A percentile compares a stretch with the other conserved stretches of the same genome.
Conservation (phyloP, 2,797 vertebrate species). For the Cottoperca gobio region DNA sequence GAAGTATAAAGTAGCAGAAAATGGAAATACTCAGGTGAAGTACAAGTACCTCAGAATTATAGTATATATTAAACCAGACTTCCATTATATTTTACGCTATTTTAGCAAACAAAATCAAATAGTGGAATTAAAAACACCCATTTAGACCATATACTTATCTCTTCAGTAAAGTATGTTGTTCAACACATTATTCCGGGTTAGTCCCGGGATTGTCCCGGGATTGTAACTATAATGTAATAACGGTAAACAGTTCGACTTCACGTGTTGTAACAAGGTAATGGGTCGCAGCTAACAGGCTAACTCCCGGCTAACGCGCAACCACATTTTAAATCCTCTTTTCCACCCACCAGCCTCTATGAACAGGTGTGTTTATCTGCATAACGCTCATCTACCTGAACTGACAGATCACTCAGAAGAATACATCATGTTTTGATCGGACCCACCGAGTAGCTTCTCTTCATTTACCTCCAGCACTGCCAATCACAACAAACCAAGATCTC, state of each 20-base stretch:
- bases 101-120: no score
- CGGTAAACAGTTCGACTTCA: no score
- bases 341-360: neutral
- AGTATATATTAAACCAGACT: no score
- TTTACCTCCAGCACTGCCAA: slow-evolving; percentile 53
- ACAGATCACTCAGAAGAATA: rapidly evolving
- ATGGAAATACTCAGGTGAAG: no score
- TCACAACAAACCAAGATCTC: neutral
- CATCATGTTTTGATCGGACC: neutral
- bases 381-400: rapidly evolving
- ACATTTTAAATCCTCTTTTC: rapidly evolving
- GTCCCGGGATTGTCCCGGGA: neutral
- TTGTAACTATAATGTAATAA: neutral
- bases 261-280: no score
- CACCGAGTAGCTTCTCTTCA: slow-evolving; percentile 17
- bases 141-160: no score
- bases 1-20: no score
- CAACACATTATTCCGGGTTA: neutral
- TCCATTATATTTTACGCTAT: no score
- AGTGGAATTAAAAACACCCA: no score
- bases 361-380: rapidly evolving
- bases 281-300: slow-evolving; percentile 36
- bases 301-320: neutral
- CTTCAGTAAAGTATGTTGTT: no score
- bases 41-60: no score